These are phyloP conservation scores for Pseudomyrmex cubaensis DNA, from an alignment of 1,140 invertebrate species.

Conservation along the genomic window DNA sequence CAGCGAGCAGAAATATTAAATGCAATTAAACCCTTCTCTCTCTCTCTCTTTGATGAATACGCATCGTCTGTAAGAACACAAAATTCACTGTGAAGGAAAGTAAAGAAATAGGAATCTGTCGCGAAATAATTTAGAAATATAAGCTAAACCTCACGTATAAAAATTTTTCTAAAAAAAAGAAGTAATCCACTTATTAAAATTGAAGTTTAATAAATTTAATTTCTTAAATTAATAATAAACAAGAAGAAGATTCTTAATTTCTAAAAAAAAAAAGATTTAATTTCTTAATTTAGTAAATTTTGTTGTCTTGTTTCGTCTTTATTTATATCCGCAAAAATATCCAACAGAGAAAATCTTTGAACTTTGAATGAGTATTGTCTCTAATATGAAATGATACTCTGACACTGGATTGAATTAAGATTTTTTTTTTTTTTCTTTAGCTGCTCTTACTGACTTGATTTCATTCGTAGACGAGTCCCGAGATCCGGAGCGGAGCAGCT, in stretches of 20 bases:
- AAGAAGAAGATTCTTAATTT: no score
- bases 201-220: no score
- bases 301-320: no score
- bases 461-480: constrained; percentile 1
- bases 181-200: not conserved
- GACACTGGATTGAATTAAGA: not conserved
- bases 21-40: constrained; percentile 45
- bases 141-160: not conserved
- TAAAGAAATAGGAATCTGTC: not conserved
- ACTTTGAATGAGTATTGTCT: not conserved
- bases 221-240: no score
- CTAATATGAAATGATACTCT: not conserved
- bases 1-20: constrained; percentile 60
- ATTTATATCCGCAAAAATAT: no score
- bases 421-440: not conserved
- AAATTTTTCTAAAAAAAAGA: not conserved
- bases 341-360: not conserved
- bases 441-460: constrained; percentile 12
- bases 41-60: constrained; percentile 12
- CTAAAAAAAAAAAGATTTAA: no score
- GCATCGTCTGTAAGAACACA: constrained; percentile 11
- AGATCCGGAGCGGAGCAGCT: constrained; percentile 23
- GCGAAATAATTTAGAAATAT: not conserved
- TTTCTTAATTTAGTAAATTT: no score
- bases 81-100: constrained; percentile 20